Conservation (phyloP, 2,888 invertebrate genomes). For the Euzetes globulus region DNA sequence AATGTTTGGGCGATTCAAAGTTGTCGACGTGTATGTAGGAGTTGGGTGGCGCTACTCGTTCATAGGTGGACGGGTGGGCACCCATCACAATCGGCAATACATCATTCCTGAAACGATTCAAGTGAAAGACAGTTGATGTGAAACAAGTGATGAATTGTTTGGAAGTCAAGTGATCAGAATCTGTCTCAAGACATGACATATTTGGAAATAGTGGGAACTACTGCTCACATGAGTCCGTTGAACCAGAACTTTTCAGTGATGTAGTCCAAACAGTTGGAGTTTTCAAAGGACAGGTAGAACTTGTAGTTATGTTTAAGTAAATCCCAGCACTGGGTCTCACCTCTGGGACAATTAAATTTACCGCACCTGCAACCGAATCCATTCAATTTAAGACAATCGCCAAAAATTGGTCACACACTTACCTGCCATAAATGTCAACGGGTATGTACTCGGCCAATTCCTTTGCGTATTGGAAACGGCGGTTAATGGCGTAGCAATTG, state of each 20-base stretch:
- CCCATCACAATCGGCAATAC: constrained; percentile 94
- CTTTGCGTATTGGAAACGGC: constrained; percentile 74
- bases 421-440: constrained; percentile 74
- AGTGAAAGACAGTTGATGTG: too few relatives aligned
- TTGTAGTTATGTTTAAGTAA: constrained; percentile 87
- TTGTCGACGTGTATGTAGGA: constrained; percentile 95
- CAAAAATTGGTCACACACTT: not conserved
- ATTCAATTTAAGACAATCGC: not conserved
- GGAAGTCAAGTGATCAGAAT: too few relatives aligned
- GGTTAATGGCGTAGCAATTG: constrained; percentile 88
- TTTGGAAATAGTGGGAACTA: too few relatives aligned
- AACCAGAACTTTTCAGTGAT: constrained; percentile 96
- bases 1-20: constrained; percentile 73
- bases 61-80: constrained; percentile 82
- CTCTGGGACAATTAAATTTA: constrained; percentile 70
- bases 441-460: constrained; percentile 75
- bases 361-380: constrained; percentile 59
- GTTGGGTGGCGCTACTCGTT: constrained; percentile 73
- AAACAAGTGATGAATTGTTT: too few relatives aligned
- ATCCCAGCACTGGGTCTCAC: constrained; percentile 72
- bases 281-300: constrained; percentile 93
- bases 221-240: constrained; percentile 57
- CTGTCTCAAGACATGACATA: too few relatives aligned
- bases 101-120: constrained; percentile 55
- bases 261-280: constrained; percentile 91